Base-by-base conservation (phyloP, 2,888 invertebrate species). In the Lepidocyrtoides sp. region DNA sequence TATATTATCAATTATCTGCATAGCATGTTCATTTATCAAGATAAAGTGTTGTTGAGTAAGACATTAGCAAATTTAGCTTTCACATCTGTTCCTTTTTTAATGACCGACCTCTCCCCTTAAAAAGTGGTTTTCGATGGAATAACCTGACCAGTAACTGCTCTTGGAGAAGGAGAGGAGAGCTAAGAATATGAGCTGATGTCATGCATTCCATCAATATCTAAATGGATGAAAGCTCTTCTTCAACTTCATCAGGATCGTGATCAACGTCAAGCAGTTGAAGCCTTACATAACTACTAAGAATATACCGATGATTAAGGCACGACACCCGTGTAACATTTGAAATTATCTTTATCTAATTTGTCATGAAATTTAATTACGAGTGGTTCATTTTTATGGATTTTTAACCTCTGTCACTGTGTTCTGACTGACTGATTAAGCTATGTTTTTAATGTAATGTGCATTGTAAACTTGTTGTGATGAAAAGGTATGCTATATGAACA, bases 131-230 rank as follows among this genome's bases (percentile, higher is more conserved):
- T 83, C 44, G 66, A 41, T 36, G 36, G 41, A 48, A 66, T 66
- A 63, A 63, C 26, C 26, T 41, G 63, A 63, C 54, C 72, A 69
- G 51, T 72, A 72, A 32, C 32, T 48, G 57, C 41, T 51, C 29
- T 29, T 81, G 63, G 26, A 23, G 82, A 63, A 12, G 69, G 48
- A 29, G 29, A 12, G 26, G 32, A 41, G 23, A 8, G 82, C 48
- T 48, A 85, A 85, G 36, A 51, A 69, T 69, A 69, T 32, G 54
- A 54, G 83, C 48, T 85, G 85, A 85, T 85, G 85, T 85, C 85
- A 85, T 85, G 84, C 66, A 84, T 85, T 72, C 85, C 85, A 85
- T n/a, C 60, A 51, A 14, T 54, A 51, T 77, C 77, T 51, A 14
- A 51, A 72, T 72, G 41, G 26, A 23, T 26, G 20, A 17, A 54